phyloP scores from a whole-genome alignment of 2,888 invertebrate genomes.

The Stegophylla sp. region DNA sequence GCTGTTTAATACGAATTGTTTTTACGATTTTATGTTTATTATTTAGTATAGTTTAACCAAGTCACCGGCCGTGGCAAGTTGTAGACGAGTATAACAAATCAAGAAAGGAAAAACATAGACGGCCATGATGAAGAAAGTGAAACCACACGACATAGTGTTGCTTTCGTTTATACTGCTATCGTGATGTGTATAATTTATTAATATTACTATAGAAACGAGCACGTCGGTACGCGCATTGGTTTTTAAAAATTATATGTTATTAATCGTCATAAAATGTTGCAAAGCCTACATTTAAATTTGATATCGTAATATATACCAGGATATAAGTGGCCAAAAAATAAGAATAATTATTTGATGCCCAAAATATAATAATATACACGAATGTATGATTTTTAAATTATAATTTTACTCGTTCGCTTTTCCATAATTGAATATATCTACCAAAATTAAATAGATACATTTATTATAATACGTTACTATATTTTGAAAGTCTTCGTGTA shows the following conservation, averaged over 20 bases:
- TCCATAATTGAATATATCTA: too few species aligned
- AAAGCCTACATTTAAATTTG: neutral
- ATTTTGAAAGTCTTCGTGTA: too few species aligned
- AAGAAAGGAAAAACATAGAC: conserved; percentile 46
- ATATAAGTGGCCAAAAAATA: neutral
- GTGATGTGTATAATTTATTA: conserved; percentile 43
- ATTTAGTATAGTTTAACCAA: conserved; percentile 9
- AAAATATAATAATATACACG: neutral
- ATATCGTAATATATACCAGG: neutral
- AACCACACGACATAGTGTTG: conserved; percentile 32
- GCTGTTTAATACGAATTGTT: neutral
- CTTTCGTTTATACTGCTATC: conserved; percentile 50
- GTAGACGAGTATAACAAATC: conserved; percentile 37
- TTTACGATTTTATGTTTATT: neutral
- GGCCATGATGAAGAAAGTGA: conserved; percentile 52
- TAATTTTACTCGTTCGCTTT: neutral
- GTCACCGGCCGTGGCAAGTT: conserved; percentile 31
- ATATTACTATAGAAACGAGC: conserved; percentile 36
- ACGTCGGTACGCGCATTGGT: neutral
- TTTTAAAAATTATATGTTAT: conserved; percentile 26
- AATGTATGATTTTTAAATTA: neutral
- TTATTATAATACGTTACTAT: too few species aligned
- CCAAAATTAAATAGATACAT: too few species aligned
- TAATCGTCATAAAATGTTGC: neutral
- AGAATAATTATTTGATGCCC: neutral